phyloP scores from a whole-genome alignment of 2,888 invertebrate species.

The Neria commutata region DNA sequence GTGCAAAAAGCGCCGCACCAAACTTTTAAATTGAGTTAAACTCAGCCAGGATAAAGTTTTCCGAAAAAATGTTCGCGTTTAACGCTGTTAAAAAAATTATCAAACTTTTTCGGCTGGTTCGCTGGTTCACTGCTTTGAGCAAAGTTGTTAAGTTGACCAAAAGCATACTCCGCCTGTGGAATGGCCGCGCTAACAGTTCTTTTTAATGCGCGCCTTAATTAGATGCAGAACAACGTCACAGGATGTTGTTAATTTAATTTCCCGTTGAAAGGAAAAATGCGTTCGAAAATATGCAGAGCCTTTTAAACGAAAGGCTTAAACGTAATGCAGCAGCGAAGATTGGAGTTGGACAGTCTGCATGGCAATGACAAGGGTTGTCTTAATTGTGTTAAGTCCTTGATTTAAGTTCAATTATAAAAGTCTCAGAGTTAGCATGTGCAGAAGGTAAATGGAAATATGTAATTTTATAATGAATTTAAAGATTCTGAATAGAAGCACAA shows the following conservation, averaged over 20 bases:
- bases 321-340: neutral
- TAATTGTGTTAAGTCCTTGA: neutral
- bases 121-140: neutral
- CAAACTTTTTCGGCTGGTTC: neutral
- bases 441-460: too few species aligned
- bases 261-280: neutral
- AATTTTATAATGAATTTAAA: too few species aligned
- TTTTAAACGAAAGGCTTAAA: neutral
- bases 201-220: constrained; percentile 19
- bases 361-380: neutral
- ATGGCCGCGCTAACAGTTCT: neutral
- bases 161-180: too few species aligned
- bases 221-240: constrained; percentile 16
- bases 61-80: constrained; percentile 4
- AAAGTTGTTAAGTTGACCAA: neutral
- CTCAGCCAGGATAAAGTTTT: constrained; percentile 37
- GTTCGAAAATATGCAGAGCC: neutral
- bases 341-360: too few species aligned
- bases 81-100: neutral
- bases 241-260: constrained; percentile 10
- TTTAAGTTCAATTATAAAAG: neutral
- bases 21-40: constrained; percentile 49
- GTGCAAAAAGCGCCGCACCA: constrained; percentile 39
- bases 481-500: too few species aligned
- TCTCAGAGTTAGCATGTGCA: neutral